A percentile compares a stretch with the other conserved stretches of the same genome.
Conservation (phyloP, 2,797 vertebrate species). For the Harpagifer antarcticus region DNA sequence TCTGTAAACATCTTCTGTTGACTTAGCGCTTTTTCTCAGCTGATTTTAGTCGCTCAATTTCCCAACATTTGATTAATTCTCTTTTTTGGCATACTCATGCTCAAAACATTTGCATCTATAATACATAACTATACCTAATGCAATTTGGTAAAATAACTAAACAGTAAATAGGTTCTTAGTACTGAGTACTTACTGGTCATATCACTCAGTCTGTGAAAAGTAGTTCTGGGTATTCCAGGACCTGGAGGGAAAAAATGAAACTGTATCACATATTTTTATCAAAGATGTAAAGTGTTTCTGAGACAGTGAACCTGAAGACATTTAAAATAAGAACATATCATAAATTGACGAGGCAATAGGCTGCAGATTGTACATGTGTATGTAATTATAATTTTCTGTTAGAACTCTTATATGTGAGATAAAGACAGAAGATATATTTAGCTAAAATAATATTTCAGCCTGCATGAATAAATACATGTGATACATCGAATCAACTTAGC, state of each 20-base stretch:
- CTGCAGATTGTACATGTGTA: neutral
- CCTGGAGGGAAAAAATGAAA: conserved; percentile 52
- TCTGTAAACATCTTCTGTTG: neutral
- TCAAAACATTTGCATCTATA: neutral
- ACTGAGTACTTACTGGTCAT: conserved; percentile 69
- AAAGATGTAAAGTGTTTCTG: neutral
- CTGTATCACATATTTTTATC: neutral
- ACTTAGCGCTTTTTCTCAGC: neutral
- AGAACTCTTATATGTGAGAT: neutral
- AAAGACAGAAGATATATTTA: neutral
- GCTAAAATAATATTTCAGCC: neutral
- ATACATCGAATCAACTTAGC: neutral
- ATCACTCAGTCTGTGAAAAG: conserved; percentile 70
- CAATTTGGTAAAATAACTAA: conserved; percentile 23
- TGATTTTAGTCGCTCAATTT: conserved; percentile 15
- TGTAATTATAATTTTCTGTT: neutral
- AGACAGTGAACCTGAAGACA: neutral
- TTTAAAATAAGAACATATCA: neutral
- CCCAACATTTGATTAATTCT: conserved; percentile 7
- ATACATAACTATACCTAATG: conserved; percentile 33
- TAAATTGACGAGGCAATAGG: neutral
- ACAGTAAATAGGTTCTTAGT: neutral
- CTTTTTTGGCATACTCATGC: neutral
- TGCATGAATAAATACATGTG: neutral
- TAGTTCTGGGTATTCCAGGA: conserved; percentile 75